A percentile compares a stretch with the other conserved stretches of the same genome.
phyloP scores from a whole-genome alignment of 2,797 vertebrate species.

The Melanotaenia parkinsoni region DNA sequence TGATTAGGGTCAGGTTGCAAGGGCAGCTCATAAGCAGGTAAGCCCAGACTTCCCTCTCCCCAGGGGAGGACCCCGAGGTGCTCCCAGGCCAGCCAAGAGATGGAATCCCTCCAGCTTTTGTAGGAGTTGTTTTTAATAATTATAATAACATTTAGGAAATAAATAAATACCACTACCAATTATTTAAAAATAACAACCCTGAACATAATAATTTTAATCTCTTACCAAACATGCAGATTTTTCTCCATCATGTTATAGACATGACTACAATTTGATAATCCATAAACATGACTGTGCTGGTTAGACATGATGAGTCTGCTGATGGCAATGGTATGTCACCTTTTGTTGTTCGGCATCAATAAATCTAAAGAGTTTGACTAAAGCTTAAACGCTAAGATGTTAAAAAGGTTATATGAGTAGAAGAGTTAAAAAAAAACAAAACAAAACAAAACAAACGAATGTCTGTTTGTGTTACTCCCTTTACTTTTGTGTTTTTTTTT shows the following conservation, averaged over 20 bases:
- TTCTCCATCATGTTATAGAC: background rate
- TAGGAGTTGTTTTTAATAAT: background rate
- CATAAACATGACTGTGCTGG: slow-evolving; percentile 21
- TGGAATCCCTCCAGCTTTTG: too few relatives aligned
- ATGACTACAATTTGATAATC: slow-evolving; percentile 23
- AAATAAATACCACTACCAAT: background rate
- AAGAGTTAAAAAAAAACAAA: background rate
- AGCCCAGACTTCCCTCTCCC: too few relatives aligned
- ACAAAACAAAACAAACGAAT: background rate
- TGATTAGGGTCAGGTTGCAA: too few relatives aligned
- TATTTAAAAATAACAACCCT: background rate
- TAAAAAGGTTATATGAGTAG: background rate
- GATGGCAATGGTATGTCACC: slow-evolving; percentile 8
- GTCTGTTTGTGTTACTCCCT: background rate
- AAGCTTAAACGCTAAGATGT: background rate
- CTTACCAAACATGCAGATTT: background rate
- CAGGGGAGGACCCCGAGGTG: too few relatives aligned
- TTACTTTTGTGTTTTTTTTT: background rate
- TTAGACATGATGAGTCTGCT: slow-evolving; percentile 30
- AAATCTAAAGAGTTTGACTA: background rate
- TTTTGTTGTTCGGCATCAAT: background rate
- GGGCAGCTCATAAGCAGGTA: too few relatives aligned
- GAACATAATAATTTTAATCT: background rate
- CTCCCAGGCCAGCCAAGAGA: too few relatives aligned
- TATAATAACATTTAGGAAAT: too few relatives aligned